Conservation (phyloP, 1,140 invertebrate genomes). For the Zelostemma sp. region DNA sequence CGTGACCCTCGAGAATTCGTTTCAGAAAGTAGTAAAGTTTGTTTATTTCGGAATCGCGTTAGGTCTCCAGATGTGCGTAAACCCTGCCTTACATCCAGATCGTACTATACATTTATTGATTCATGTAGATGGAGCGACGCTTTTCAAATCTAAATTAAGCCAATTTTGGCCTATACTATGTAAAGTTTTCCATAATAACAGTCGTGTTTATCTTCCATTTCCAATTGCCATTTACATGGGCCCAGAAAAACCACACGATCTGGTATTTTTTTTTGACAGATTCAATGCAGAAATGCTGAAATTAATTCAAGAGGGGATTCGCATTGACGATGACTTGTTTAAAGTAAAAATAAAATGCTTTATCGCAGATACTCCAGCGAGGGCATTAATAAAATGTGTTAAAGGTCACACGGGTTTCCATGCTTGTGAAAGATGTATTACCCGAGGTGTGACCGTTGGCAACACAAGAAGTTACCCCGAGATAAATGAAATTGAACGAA, state of each 20-base stretch:
- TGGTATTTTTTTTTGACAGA: not conserved
- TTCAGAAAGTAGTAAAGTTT: not conserved
- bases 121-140: slow-evolving; percentile 13
- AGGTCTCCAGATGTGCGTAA: slow-evolving; percentile 12
- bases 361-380: slow-evolving; percentile 18
- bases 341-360: slow-evolving; percentile 1
- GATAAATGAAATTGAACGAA: slow-evolving; percentile 8
- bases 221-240: slow-evolving; percentile 10
- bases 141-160: slow-evolving; percentile 7
- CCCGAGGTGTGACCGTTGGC: not conserved
- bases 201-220: slow-evolving; percentile 8
- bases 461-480: slow-evolving; percentile 6
- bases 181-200: not conserved
- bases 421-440: slow-evolving; percentile 23
- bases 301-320: not conserved
- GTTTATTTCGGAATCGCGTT: slow-evolving; percentile 9
- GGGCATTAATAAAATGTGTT: slow-evolving; percentile 16
- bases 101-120: slow-evolving; percentile 9
- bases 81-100: slow-evolving; percentile 10
- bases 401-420: slow-evolving; percentile 21
- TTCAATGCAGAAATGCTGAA: not conserved
- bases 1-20: not conserved
- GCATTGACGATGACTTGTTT: not conserved
- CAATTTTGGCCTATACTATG: slow-evolving; percentile 15
- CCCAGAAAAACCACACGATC: slow-evolving; percentile 4